Conservation (phyloP, 2,113 vertebrate genomes). For the Martes martes region DNA sequence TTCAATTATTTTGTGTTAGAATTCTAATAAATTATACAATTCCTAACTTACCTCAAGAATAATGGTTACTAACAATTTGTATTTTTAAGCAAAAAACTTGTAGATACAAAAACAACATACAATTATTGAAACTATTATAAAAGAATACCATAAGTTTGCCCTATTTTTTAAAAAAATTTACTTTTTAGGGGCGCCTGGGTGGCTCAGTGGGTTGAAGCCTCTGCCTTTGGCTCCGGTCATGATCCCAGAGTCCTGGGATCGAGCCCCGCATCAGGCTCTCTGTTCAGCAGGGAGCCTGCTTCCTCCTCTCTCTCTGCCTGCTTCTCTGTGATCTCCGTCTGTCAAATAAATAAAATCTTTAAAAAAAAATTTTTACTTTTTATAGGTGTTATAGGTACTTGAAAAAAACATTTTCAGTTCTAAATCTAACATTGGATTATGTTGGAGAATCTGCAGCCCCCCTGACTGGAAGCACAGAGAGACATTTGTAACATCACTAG, state of each 20-base stretch:
- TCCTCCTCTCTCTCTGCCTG: too few species aligned
- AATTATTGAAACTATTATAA: not conserved
- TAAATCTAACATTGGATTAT: not conserved
- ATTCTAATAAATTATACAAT: not conserved
- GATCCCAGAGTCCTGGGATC: too few species aligned
- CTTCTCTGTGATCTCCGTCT: too few species aligned
- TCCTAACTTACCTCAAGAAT: not conserved
- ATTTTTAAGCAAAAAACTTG: not conserved
- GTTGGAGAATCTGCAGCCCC: not conserved
- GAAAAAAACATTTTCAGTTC: conserved; percentile 27
- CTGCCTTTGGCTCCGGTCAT: too few species aligned
- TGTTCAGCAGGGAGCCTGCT: too few species aligned
- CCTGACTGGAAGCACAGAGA: not conserved
- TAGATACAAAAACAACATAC: not conserved
- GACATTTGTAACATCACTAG: not conserved
- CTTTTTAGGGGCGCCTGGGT: too few species aligned
- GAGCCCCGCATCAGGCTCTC: too few species aligned
- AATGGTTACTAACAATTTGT: not conserved
- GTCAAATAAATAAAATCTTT: too few species aligned
- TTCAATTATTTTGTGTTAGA: not conserved
- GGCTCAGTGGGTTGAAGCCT: too few species aligned
- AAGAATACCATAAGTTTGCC: not conserved
- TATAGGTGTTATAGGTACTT: not conserved
- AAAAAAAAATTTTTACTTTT: not conserved
- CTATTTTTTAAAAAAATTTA: not conserved